Evolutionary conservation across 2,797 vertebrate species (phyloP).

Genomic region (Sylvia borin): DNA sequence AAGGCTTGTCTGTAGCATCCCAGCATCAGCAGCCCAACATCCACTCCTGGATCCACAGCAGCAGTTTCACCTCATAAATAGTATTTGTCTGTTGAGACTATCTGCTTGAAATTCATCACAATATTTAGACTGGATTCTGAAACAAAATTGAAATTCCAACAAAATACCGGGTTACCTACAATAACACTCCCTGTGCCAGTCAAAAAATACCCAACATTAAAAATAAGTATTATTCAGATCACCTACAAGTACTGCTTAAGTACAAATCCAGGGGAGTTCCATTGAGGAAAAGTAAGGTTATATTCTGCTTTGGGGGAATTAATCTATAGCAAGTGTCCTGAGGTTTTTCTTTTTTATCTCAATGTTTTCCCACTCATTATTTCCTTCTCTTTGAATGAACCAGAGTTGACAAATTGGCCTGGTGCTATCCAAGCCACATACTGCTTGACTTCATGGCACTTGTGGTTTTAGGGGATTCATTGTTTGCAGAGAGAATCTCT

Average conservation of each 20-base stretch:
- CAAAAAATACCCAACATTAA: slow-evolving; percentile 8
- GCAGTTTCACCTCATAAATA: background rate
- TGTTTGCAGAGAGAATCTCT: slow-evolving; percentile 62
- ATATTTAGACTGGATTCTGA: slow-evolving; percentile 58
- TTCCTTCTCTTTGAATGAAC: slow-evolving; percentile 59
- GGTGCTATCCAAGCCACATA: slow-evolving; percentile 57
- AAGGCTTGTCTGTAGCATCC: background rate
- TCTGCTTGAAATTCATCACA: slow-evolving; percentile 54
- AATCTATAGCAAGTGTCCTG: slow-evolving; percentile 5
- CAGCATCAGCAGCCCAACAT: background rate
- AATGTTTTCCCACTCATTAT: slow-evolving; percentile 56
- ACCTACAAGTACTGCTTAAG: background rate
- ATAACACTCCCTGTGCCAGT: slow-evolving; percentile 22
- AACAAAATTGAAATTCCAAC: slow-evolving; percentile 35
- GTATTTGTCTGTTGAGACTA: background rate
- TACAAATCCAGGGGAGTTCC: background rate
- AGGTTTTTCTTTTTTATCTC: slow-evolving; percentile 38
- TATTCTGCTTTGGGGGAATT: background rate
- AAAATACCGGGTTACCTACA: slow-evolving; percentile 32
- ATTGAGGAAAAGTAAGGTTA: background rate
- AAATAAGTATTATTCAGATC: slow-evolving; percentile 14
- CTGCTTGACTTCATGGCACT: slow-evolving; percentile 61
- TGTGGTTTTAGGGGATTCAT: slow-evolving; percentile 62
- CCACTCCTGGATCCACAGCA: background rate
- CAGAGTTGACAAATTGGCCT: slow-evolving; percentile 62